Evolutionary conservation across 2,113 vertebrate genomes (phyloP).

Genomic region (Enhydra lutris): DNA sequence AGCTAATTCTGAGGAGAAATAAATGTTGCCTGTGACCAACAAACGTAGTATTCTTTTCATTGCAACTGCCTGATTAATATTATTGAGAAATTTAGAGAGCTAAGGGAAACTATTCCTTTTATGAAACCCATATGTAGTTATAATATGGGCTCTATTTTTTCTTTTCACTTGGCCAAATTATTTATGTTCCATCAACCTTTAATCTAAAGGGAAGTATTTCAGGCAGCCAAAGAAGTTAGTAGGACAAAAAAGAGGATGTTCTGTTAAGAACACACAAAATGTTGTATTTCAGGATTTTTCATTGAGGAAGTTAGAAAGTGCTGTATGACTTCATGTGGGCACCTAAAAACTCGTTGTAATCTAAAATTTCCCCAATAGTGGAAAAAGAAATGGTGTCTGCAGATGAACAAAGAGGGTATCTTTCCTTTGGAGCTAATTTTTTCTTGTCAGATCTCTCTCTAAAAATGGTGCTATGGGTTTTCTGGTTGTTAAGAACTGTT

Average conservation of each 20-base stretch:
- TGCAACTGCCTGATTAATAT: not conserved
- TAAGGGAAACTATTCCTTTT: not conserved
- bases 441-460: constrained; percentile 53
- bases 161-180: not conserved
- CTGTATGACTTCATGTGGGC: not conserved
- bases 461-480: constrained; percentile 10
- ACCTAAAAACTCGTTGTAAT: constrained; percentile 19
- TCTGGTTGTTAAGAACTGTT: not conserved
- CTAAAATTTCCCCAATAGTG: not conserved
- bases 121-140: not conserved
- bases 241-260: not conserved
- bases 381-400: constrained; percentile 36
- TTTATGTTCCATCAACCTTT: not conserved
- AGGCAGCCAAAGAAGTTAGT: not conserved
- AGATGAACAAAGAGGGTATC: constrained; percentile 34
- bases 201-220: not conserved
- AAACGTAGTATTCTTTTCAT: not conserved
- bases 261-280: constrained; percentile 2
- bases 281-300: constrained; percentile 25
- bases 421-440: constrained; percentile 62
- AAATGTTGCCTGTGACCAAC: not conserved
- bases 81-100: not conserved
- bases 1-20: not conserved
- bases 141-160: not conserved
- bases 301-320: not conserved